Evolutionary conservation across 2,113 vertebrate species (phyloP).

Genomic region (Dasypus novemcinctus): DNA sequence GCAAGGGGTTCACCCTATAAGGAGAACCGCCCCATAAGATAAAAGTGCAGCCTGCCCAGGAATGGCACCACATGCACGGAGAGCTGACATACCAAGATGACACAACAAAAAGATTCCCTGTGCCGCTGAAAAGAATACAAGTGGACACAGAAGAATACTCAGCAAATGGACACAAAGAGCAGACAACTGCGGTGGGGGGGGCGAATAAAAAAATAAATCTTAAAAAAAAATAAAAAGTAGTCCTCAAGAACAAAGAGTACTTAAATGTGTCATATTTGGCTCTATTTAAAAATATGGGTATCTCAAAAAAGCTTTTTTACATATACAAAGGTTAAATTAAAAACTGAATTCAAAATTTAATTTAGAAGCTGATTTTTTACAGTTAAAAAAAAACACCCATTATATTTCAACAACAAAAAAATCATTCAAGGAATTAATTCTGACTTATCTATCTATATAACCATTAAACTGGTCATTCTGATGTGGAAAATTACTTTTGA

Average conservation of each 20-base stretch:
- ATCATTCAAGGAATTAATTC: constrained; percentile 13
- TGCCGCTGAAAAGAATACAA: too few species aligned
- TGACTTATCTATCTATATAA: background rate
- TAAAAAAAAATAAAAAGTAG: background rate
- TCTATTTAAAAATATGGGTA: background rate
- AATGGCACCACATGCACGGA: too few species aligned
- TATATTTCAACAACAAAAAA: background rate
- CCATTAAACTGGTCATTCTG: background rate
- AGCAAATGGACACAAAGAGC: too few species aligned
- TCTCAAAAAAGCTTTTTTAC: background rate
- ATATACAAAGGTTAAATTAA: background rate
- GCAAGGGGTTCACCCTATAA: too few species aligned
- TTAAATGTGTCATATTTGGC: background rate
- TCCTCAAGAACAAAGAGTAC: background rate
- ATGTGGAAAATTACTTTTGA: constrained; percentile 34
- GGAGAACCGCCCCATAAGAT: too few species aligned
- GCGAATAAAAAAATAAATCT: too few species aligned
- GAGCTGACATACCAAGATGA: too few species aligned
- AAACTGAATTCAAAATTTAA: constrained; percentile 50
- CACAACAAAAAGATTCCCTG: too few species aligned
- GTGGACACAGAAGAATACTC: too few species aligned
- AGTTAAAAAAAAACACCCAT: background rate
- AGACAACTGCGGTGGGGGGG: too few species aligned
- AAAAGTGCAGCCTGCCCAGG: too few species aligned
- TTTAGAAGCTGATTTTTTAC: background rate